Base-by-base conservation (phyloP, 1,140 invertebrate genomes). In the Calycopis cecrops region DNA sequence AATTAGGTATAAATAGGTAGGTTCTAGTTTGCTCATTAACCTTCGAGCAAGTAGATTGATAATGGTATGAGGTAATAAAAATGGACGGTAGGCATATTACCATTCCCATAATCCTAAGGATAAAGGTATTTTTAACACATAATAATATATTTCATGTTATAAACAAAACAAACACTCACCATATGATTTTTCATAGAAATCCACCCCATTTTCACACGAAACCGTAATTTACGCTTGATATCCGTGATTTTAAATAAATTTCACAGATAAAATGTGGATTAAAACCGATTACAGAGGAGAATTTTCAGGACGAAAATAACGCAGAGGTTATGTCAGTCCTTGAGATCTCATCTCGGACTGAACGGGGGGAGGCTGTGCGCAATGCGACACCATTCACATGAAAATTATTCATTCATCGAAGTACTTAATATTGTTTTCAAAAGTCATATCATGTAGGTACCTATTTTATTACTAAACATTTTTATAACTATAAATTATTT, bases 161-260 rank as follows among this genome's bases (percentile, higher is more conserved):
- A 47, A 47, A 17, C 9, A 34, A 11, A 47, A 17, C 14, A 42
- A 16, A 73, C 80, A 73, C 82, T 78, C 61, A 84, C 82, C 77
- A 86, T 73, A 73, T 86, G 80, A 75, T 84, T 86, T 72, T 86
- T 86, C 76, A 86, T 84, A 9, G 83, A 84, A 63, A 86, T 86
- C 83, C 83, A 86, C 42, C 83, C 83, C 83, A 86, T 86, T 56
- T 75, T 85, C 21, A 69, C 76, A 60, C 73, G 68, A 55, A 68
- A 78, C 48, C 71, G 76, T 35, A 76, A 60, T 73, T 84, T 84
- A 18, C 58, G 62, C 70, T 76, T 79, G 21, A 62, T 72, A 68
- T 79, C 69, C 78, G 80, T 78, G 66, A 57, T 81, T 69, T 35
- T 34, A 34, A 10, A 33, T 44, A 40, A 50, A 34, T 16, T 37